Percentiles rank a stretch among this genome's conserved stretches.
Conservation (phyloP, 23 tunicate species). For the Halocynthia roretzi region DNA sequence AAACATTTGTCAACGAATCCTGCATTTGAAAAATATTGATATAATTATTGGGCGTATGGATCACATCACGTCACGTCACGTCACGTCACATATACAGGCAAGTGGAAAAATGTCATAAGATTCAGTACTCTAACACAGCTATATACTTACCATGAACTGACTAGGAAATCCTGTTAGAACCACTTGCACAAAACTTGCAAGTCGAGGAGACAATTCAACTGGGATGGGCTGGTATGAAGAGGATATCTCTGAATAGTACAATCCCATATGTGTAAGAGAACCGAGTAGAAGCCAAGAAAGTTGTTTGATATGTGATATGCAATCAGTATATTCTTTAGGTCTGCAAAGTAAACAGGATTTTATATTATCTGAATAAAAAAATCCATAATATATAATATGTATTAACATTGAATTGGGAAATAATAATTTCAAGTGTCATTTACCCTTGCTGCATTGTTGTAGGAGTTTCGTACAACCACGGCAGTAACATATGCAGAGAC, state of each 20-base stretch:
- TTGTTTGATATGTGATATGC: slow-evolving; percentile 47
- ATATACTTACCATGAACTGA: slow-evolving; percentile 23
- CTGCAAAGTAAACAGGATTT: not conserved
- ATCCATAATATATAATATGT: not conserved
- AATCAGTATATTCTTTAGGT: slow-evolving; percentile 52
- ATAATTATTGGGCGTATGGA: not conserved
- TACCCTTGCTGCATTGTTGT: slow-evolving; percentile 49
- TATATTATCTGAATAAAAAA: not conserved
- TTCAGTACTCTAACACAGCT: not conserved
- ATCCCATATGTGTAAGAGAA: slow-evolving; percentile 41
- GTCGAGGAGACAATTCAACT: slow-evolving; percentile 15
- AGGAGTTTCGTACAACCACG: slow-evolving; percentile 38
- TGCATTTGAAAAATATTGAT: not conserved
- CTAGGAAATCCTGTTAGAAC: slow-evolving; percentile 51
- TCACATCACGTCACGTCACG: not conserved
- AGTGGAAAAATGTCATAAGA: not conserved
- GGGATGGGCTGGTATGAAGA: slow-evolving; percentile 57
- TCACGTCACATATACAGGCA: too few species aligned
- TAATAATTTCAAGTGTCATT: not conserved
- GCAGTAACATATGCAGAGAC: slow-evolving; percentile 21
- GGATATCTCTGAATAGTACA: slow-evolving; percentile 16
- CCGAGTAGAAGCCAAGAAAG: slow-evolving; percentile 76
- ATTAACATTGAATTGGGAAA: not conserved
- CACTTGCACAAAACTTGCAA: slow-evolving; percentile 64
- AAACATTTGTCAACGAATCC: slow-evolving; percentile 11